Evolutionary conservation across 2,888 invertebrate genomes (phyloP).

Genomic region (Mayetiola destructor): DNA sequence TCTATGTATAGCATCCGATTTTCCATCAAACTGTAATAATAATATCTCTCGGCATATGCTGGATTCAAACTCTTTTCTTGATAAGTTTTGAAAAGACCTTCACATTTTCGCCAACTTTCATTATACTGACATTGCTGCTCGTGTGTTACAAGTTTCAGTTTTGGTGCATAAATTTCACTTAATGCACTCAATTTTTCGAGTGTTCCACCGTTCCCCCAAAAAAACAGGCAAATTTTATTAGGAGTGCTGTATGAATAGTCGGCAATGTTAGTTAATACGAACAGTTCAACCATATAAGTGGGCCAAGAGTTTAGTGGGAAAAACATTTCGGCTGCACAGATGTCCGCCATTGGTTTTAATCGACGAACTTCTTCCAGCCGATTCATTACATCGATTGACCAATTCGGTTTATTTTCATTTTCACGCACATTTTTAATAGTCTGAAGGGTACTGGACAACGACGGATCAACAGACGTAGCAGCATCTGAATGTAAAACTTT

Average conservation of each 20-base stretch:
- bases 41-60: neutral
- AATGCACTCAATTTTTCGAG: neutral
- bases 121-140: neutral
- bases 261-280: neutral
- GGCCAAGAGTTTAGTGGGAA: neutral
- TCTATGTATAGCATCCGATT: neutral
- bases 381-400: neutral
- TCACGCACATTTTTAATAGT: no score
- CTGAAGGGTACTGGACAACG: no score
- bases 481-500: no score
- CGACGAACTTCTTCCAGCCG: neutral
- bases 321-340: neutral
- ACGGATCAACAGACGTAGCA: no score
- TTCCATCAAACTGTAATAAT: neutral
- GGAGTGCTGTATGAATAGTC: neutral
- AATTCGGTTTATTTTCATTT: no score
- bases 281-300: neutral
- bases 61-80: neutral
- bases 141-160: neutral
- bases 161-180: neutral
- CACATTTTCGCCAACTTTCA: neutral
- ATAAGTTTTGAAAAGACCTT: neutral
- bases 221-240: neutral
- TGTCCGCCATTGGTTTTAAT: neutral
- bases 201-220: neutral